Conservation (phyloP, 2,888 invertebrate genomes). For the Drosophila paranaensis region DNA sequence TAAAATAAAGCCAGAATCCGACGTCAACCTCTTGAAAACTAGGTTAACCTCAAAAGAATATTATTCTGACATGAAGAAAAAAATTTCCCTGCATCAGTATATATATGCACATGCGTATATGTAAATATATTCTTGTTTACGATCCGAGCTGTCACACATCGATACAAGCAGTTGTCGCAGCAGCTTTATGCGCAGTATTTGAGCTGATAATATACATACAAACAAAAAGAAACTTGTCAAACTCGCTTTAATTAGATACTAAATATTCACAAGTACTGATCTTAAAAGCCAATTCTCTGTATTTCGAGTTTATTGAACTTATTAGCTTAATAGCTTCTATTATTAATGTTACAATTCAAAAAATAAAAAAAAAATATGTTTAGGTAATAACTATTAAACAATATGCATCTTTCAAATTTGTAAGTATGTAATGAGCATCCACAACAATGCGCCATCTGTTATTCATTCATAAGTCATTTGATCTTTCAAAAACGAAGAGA, state of each 20-base stretch:
- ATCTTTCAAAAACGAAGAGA: background rate
- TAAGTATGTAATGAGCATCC: background rate
- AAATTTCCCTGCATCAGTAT: background rate
- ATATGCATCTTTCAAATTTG: background rate
- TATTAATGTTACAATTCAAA: background rate
- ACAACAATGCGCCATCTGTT: background rate
- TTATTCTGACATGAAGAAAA: background rate
- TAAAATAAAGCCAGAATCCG: background rate
- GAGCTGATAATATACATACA: constrained; percentile 6
- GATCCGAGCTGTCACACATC: background rate
- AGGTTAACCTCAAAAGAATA: background rate
- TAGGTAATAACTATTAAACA: too few species aligned
- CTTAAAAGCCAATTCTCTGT: constrained; percentile 7
- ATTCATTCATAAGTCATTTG: background rate
- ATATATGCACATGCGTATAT: background rate
- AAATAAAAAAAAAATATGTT: too few species aligned
- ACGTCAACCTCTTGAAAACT: background rate
- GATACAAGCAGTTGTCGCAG: background rate
- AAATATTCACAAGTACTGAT: constrained; percentile 38
- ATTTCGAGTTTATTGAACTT: constrained; percentile 57
- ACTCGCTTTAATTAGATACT: constrained; percentile 67
- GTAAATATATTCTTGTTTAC: background rate
- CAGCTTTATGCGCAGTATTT: constrained; percentile 34
- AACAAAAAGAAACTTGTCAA: constrained; percentile 52
- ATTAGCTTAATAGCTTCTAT: constrained; percentile 5